A percentile compares a stretch with the other conserved stretches of the same genome.
phyloP scores from a whole-genome alignment of 1,140 invertebrate genomes.

The Ceratina japonica region DNA sequence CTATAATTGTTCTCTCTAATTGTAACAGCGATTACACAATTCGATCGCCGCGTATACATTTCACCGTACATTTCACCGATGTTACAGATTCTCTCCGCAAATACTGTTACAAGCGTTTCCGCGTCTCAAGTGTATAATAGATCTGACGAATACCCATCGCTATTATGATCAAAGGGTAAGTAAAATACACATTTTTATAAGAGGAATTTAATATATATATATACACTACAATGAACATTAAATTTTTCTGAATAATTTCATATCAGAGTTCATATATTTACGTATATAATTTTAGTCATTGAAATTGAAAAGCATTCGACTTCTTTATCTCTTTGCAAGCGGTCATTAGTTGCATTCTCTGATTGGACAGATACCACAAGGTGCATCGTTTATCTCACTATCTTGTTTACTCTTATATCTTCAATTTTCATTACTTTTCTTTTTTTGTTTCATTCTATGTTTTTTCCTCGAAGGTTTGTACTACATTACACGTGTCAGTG shows the following conservation, averaged over 20 bases:
- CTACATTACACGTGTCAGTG: conserved; percentile 44
- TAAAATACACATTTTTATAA: neutral
- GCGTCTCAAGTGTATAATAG: conserved; percentile 83
- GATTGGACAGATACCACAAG: conserved; percentile 59
- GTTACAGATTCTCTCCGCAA: conserved; percentile 79
- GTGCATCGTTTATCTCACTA: conserved; percentile 39
- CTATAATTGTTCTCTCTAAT: conserved; percentile 29
- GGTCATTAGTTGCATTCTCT: conserved; percentile 58
- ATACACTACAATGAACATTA: neutral
- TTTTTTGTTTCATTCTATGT: conserved; percentile 15
- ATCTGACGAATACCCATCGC: conserved; percentile 84
- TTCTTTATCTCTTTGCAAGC: conserved; percentile 19
- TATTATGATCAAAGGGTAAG: conserved; percentile 83
- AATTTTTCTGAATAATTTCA: neutral
- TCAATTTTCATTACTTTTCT: neutral
- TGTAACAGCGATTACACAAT: too few species aligned
- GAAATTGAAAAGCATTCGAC: conserved; percentile 28
- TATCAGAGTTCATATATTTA: neutral
- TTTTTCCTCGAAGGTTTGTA: conserved; percentile 14
- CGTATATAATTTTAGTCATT: conserved; percentile 24
- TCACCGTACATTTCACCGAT: conserved; percentile 36
- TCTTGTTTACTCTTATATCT: neutral
- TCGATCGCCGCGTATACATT: too few species aligned
- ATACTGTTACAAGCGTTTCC: conserved; percentile 79
- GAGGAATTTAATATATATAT: neutral